Base-by-base conservation (phyloP, 1,140 invertebrate species). In the Carposina sasakii region DNA sequence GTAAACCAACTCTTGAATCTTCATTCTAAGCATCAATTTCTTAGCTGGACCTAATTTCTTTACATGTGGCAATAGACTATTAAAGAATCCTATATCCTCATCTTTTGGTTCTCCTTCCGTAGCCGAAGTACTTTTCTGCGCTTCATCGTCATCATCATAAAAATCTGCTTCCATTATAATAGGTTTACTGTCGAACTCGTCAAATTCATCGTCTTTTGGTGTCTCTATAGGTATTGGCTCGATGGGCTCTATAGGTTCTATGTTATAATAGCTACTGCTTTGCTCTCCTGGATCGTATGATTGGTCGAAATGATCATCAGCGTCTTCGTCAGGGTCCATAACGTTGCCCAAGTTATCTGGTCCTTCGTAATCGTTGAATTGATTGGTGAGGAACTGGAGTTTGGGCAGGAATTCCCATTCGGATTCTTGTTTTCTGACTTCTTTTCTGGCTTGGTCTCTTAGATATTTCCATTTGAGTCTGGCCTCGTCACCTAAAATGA, bases 381-480 rank as follows among this genome's bases (percentile, higher is more conserved):
- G 81, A 37, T 77, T 81, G 0, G 67, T 76, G 0, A 84, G 48
- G 48, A 84, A 84, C 37, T 81, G 75, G 1, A 84, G 58, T 48
- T 84, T 84, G 1, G 76, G 69, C 0, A 81, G 52, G 24, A 68
- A 74, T 12, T 71, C 68, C 79, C 79, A 84, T 42, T 84, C 79
- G 0, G 79, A 84, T 15, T 61, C 67, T 44, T 71, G 68, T 63
- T 82, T 85, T 2, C 74, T 46, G 3, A 74, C 66, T 57, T 82
- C 78, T 31, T 76, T 83, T 24, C 81, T 55, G 1, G 81, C 82
- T 68, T 76, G 78, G 36, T 86, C 85, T 41, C 85, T 52, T 41
- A 85, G 66, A 46, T 84, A 79, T 45, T 86, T 85, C 81, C 81
- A 86, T 67, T 86, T 86, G 0, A 76, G 52, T 51, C 81, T 62